Conservation (phyloP, 1,140 invertebrate genomes). For the Drosophila navojoa region DNA sequence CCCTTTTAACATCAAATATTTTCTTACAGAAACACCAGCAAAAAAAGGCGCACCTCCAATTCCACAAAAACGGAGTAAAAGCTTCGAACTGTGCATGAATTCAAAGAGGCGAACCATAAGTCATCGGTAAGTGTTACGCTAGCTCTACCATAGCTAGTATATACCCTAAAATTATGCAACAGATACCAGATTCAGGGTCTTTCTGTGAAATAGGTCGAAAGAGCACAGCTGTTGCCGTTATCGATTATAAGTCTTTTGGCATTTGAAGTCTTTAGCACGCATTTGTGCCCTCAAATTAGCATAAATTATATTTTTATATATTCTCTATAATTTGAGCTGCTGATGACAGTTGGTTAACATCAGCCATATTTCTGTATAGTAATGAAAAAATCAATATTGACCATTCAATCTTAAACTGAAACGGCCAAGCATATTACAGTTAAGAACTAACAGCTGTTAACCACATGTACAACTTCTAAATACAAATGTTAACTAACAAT, state of each 20-base stretch:
- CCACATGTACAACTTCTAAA: too few relatives aligned
- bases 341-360: too few relatives aligned
- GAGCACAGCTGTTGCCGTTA: constrained; percentile 7
- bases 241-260: background rate
- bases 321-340: too few relatives aligned
- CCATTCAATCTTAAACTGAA: too few relatives aligned
- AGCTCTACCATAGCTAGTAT: background rate
- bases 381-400: too few relatives aligned
- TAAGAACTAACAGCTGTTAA: background rate
- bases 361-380: too few relatives aligned
- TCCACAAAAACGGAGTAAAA: constrained; percentile 82
- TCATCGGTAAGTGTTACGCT: constrained; percentile 75
- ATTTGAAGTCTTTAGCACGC: too few relatives aligned
- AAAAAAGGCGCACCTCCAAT: constrained; percentile 83
- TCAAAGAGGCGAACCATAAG: constrained; percentile 84
- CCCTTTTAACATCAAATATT: background rate
- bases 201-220: constrained; percentile 13
- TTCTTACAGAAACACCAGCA: constrained; percentile 78
- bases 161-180: background rate
- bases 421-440: too few relatives aligned
- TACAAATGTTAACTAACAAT: too few relatives aligned
- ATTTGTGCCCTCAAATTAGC: background rate
- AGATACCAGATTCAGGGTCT: background rate
- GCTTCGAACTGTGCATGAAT: constrained; percentile 84
- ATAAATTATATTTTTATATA: background rate